phyloP scores from a whole-genome alignment of 2,797 vertebrate genomes.

The Enteromius afrohamiltoni region DNA sequence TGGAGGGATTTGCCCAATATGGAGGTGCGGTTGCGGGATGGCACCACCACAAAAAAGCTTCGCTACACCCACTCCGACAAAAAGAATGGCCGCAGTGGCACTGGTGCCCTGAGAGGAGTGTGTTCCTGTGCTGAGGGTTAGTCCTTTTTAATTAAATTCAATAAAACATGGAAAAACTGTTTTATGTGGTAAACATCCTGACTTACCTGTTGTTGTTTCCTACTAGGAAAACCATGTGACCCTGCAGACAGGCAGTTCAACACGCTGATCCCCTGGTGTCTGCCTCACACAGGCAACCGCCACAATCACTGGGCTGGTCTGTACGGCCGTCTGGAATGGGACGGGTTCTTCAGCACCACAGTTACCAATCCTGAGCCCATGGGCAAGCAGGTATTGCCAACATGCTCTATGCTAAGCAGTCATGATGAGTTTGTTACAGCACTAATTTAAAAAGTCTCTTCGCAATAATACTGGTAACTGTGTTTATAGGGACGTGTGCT shows the following conservation, averaged over 20 bases:
- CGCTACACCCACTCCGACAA: slow-evolving; percentile 88
- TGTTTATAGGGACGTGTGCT: slow-evolving; percentile 87
- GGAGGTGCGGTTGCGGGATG: slow-evolving; percentile 89
- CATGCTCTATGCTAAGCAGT: neutral
- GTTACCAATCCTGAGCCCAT: slow-evolving; percentile 98
- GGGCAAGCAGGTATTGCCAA: slow-evolving; percentile 89
- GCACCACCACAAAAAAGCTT: slow-evolving; percentile 88
- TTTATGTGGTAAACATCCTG: neutral
- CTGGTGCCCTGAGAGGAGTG: slow-evolving; percentile 86
- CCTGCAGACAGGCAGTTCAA: slow-evolving; percentile 91
- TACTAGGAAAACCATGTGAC: slow-evolving; percentile 85
- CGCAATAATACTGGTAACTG: neutral
- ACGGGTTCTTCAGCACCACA: slow-evolving; percentile 97
- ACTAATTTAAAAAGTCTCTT: neutral
- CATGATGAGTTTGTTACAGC: too few relatives aligned
- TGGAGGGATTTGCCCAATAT: slow-evolving; percentile 98
- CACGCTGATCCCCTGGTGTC: slow-evolving; percentile 96
- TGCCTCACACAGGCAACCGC: slow-evolving; percentile 97
- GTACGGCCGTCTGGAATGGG: slow-evolving; percentile 94
- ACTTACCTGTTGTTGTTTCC: neutral
- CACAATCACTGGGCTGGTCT: slow-evolving; percentile 98
- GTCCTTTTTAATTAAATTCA: neutral
- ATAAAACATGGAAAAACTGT: rapidly evolving
- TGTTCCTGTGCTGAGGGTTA: slow-evolving; percentile 91
- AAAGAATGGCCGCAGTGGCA: slow-evolving; percentile 89